Base-by-base conservation (phyloP, 2,113 vertebrate genomes). In the Podilymbus podiceps region DNA sequence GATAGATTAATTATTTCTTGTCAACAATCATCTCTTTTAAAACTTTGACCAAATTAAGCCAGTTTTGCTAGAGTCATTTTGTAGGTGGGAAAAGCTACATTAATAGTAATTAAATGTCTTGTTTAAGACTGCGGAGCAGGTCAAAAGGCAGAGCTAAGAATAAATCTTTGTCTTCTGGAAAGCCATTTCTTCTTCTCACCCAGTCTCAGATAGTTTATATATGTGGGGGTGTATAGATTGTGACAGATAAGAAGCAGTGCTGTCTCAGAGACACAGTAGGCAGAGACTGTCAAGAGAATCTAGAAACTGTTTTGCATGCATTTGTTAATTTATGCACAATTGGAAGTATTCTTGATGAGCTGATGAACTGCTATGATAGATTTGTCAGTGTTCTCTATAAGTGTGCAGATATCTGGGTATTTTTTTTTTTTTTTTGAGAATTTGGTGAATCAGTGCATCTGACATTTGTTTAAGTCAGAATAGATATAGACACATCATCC, bases 401-500 rank as follows among this genome's bases (percentile, higher is more conserved):
- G 5, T 27, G 19, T 0, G 0, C 14, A 33, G 53, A 50, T 82
- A 56, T 8, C 15, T 15, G 27, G 9, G 11, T 42, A 52, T 56
- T 16, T 50, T 67, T 55, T 67, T 30, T 33, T 56, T 16, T 50
- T 67, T 55, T 67, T 30, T 33, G 23, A 85, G 33, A 56, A 35
- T 77, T 40, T 58, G 31, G 33, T 64, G 66, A 60, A 67, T 31
- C 17, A 10, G 6, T 79, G 28, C 17, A 15, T 56, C 14, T 78
- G 62, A 14, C 1, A 0, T 24, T 8, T 60, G 75, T 89, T 72
- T 38, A 78, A 75, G 18, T 58, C 69, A 47, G 42, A 28, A 21
- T 3, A 46, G 46, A 77, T 31, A 66, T 1, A 67, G 38, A 38
- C 8, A 38, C 23, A 60, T 84, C 46, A 79, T 66, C 53, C 31